phyloP scores from a whole-genome alignment of 2,797 vertebrate genomes.

The Luscinia megarhynchos region DNA sequence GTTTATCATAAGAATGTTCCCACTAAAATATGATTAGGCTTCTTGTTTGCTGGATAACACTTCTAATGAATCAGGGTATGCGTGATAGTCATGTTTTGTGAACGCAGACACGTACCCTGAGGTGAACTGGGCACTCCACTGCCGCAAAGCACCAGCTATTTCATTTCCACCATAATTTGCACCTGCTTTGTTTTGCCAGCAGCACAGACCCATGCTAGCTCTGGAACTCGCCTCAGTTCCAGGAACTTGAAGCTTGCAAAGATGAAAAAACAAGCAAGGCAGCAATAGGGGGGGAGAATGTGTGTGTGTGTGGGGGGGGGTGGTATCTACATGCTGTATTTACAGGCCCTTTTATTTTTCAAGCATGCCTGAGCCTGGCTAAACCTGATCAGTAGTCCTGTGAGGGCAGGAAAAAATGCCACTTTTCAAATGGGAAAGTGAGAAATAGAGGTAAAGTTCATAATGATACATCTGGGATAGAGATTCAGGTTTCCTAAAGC shows the following conservation, averaged over 20 bases:
- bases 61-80: conserved; percentile 79
- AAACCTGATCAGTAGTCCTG: neutral
- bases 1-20: conserved; percentile 80
- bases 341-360: neutral
- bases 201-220: conserved; percentile 79
- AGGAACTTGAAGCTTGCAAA: conserved; percentile 60
- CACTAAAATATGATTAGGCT: conserved; percentile 81
- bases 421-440: neutral
- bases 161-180: conserved; percentile 80
- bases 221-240: conserved; percentile 64
- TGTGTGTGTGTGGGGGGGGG: no score
- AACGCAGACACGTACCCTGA: conserved; percentile 77
- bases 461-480: neutral
- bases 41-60: conserved; percentile 82
- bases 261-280: conserved; percentile 51
- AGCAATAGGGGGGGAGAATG: neutral
- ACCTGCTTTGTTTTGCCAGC: conserved; percentile 85
- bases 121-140: conserved; percentile 80
- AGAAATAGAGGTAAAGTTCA: neutral
- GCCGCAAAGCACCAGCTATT: conserved; percentile 77
- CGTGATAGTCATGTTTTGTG: conserved; percentile 79
- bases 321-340: neutral
- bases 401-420: neutral
- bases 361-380: neutral
- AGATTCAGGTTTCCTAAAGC: neutral